Base-by-base conservation (phyloP, 2,888 invertebrate species). In the Caenorhabditis auriculariae region DNA sequence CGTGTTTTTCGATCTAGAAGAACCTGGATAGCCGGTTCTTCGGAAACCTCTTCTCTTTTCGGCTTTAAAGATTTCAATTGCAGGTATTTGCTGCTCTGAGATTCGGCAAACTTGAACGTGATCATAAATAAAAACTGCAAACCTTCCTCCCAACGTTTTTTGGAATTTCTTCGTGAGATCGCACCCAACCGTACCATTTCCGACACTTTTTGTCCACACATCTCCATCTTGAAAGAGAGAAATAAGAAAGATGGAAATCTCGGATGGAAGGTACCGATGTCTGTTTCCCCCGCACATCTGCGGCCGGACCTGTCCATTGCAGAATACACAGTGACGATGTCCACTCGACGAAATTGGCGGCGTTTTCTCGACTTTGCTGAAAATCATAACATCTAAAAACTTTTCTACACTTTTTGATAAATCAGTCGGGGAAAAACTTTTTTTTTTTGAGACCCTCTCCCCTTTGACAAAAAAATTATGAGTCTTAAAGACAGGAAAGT, bases 161-260 rank as follows among this genome's bases (percentile, higher is more conserved):
- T 7, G 78, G 78, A 29, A 78, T 76, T 44, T 76, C 76, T 23
- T 78, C 78, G 59, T 71, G 66, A 26, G 74, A 66, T 32, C 69
- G 66, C 28, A 78, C 78, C 78, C 78, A 78, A 23, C 78, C 78
- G 54, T 78, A 78, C 78, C 78, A 78, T 51, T 78, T 78, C 3
- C 78, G 67, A 39, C 78, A 78, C 44, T 76, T 76, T 52, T 78
- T 78, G 60, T 79, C 78, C 21, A 78, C 78, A 51, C 78, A 78
- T 26, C 78, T 64, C 78, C 78, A 78, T 46, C 78, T 63, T 41
- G 42, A 17, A 41, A 9, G 15, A 12, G 42, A 6, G 4, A 26
- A 15, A 26, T 9, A 45, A 9, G 17, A 9, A 21, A 42, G 42
- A 27, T 9, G 17, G 24, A 32, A 28, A 19, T 28, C 23, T 46